These are phyloP conservation scores for Corbicula japonica DNA, from an alignment of 2,888 invertebrate genomes.

Conservation along the genomic window DNA sequence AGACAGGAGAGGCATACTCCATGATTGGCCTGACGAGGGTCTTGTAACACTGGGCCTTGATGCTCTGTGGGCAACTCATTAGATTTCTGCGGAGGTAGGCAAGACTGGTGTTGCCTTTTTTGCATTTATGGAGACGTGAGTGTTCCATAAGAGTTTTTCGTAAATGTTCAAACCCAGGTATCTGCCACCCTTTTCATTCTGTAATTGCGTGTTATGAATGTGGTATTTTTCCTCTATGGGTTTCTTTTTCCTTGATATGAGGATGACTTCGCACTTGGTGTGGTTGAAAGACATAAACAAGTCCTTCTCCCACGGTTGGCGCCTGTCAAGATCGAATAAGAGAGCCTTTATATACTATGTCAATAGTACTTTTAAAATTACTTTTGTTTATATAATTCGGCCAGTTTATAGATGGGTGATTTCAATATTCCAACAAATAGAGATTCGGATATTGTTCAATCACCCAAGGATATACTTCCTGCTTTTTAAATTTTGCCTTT, in stretches of 20 bases:
- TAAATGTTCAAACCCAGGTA: not conserved
- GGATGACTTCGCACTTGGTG: not conserved
- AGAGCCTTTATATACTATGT: too few relatives aligned
- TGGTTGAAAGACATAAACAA: not conserved
- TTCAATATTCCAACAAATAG: too few relatives aligned
- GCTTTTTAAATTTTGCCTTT: too few relatives aligned
- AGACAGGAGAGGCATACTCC: too few relatives aligned
- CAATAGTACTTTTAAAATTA: too few relatives aligned
- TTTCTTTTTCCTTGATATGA: not conserved
- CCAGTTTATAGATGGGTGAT: too few relatives aligned
- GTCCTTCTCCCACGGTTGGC: not conserved
- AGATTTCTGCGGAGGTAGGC: too few relatives aligned
- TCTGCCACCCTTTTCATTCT: not conserved
- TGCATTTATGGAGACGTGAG: not conserved
- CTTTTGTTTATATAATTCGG: too few relatives aligned
- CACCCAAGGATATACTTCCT: too few relatives aligned
- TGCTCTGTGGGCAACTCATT: not conserved
- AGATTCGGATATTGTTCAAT: too few relatives aligned
- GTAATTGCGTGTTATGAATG: not conserved
- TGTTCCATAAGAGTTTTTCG: slow-evolving; percentile 1
- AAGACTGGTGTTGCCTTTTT: not conserved
- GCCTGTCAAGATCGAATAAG: not conserved
- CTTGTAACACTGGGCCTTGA: slow-evolving; percentile 9
- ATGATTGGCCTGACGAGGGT: too few relatives aligned
- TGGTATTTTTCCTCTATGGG: not conserved